Conservation (phyloP, 2,113 vertebrate species). For the Colius striatus region DNA sequence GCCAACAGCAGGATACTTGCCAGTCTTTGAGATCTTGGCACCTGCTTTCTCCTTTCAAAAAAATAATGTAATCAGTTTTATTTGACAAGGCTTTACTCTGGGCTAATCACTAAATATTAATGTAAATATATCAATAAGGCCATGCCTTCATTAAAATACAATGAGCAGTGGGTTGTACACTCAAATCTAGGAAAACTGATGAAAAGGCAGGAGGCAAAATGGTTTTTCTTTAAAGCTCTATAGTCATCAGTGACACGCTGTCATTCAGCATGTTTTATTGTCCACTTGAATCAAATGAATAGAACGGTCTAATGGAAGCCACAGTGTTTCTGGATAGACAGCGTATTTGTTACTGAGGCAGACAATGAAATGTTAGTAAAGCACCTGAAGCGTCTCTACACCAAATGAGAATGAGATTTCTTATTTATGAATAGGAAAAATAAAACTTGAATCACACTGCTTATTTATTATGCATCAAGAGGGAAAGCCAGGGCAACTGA, state of each 20-base stretch:
- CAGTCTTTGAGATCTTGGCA: not conserved
- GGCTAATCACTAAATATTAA: not conserved
- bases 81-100: not conserved
- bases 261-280: conserved; percentile 46
- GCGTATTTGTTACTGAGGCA: conserved; percentile 15
- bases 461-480: conserved; percentile 30
- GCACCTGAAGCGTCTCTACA: not conserved
- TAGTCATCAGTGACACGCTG: not conserved
- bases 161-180: too few species aligned
- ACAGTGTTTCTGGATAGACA: not conserved
- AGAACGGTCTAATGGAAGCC: conserved; percentile 12
- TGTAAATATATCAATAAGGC: not conserved
- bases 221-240: not conserved
- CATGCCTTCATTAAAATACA: not conserved
- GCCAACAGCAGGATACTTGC: not conserved
- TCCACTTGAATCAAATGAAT: conserved; percentile 27
- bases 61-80: not conserved
- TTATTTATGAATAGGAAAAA: conserved; percentile 31
- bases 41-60: not conserved
- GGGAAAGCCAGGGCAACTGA: not conserved
- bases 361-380: conserved; percentile 24
- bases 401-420: conserved; percentile 30
- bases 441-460: not conserved
- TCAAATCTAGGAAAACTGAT: not conserved
- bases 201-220: not conserved